phyloP scores from a whole-genome alignment of 2,113 vertebrate species.

The Fukomys damarensis region DNA sequence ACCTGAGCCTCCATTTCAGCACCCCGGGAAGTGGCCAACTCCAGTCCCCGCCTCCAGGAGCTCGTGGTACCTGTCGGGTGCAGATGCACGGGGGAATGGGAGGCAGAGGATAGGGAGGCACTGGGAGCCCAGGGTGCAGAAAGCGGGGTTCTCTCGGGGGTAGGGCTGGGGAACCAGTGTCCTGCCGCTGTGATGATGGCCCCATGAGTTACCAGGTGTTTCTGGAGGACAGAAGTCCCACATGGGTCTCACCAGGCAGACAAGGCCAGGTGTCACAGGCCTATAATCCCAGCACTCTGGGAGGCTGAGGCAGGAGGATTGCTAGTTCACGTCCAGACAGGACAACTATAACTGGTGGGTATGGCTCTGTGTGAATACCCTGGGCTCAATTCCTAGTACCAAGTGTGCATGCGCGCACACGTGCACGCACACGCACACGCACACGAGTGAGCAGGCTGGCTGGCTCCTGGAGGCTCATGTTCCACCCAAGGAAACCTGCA shows the following conservation, averaged over 20 bases:
- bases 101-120: too few species aligned
- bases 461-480: not conserved
- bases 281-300: not conserved
- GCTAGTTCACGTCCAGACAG: not conserved
- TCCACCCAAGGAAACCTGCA: too few species aligned
- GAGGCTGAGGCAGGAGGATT: not conserved
- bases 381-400: not conserved
- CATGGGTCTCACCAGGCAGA: not conserved
- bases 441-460: not conserved
- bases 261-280: not conserved
- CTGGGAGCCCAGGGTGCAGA: not conserved
- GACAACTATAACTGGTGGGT: not conserved
- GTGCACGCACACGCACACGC: too few species aligned
- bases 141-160: not conserved
- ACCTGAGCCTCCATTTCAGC: too few species aligned
- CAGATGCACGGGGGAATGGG: not conserved
- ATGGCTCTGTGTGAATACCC: not conserved
- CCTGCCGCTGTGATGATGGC: not conserved
- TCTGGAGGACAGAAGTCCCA: not conserved
- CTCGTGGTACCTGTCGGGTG: not conserved
- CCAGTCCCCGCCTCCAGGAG: not conserved
- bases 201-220: not conserved
- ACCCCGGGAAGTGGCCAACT: not conserved
- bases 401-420: too few species aligned
- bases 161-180: accelerated